Conservation (phyloP, 2,797 vertebrate genomes). For the Rhincodon typus region DNA sequence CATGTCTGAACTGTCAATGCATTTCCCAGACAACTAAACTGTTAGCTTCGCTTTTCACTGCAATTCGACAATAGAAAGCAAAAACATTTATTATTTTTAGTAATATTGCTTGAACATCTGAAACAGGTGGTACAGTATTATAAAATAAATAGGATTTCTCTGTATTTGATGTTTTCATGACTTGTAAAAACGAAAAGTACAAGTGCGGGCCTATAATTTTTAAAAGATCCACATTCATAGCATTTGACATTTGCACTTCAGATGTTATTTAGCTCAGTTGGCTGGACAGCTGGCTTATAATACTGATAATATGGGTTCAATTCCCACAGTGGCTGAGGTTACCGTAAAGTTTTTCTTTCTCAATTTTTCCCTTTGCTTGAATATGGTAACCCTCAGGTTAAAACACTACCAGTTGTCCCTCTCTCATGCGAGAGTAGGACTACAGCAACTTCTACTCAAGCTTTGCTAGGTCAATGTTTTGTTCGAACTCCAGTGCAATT, state of each 20-base stretch:
- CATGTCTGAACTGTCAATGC: not conserved
- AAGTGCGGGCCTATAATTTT: not conserved
- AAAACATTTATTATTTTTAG: not conserved
- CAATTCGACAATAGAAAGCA: not conserved
- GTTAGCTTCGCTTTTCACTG: not conserved
- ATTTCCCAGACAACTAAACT: not conserved
- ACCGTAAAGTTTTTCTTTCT: too few relatives aligned
- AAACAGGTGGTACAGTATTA: not conserved
- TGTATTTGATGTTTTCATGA: not conserved
- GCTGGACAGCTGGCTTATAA: too few relatives aligned
- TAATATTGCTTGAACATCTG: not conserved
- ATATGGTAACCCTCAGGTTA: too few relatives aligned
- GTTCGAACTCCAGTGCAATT: not conserved
- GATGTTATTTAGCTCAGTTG: too few relatives aligned
- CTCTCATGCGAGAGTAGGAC: too few relatives aligned
- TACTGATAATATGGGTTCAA: too few relatives aligned
- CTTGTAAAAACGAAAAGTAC: not conserved
- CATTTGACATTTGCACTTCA: not conserved
- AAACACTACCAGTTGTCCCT: too few relatives aligned
- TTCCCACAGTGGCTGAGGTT: too few relatives aligned
- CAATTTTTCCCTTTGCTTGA: too few relatives aligned
- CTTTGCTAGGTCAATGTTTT: not conserved
- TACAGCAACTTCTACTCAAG: not conserved
- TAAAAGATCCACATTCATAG: not conserved
- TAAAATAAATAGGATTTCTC: constrained; percentile 7